Evolutionary conservation across 2,888 invertebrate species (phyloP), one percentile per base, ranked within the genome.

Genomic region (Julus scanicus): DNA sequence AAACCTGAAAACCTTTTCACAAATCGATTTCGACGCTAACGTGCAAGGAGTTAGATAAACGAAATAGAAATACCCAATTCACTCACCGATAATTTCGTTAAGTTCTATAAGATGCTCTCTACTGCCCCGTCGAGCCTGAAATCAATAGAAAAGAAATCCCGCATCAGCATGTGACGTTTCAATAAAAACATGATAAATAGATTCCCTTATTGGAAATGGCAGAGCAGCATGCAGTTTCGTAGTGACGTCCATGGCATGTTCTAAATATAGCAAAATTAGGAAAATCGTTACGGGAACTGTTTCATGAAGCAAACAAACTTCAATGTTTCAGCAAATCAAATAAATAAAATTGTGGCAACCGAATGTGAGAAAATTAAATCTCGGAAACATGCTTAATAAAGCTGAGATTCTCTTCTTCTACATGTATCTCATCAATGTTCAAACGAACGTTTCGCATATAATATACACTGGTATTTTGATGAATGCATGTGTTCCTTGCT

Each of bases 11-110:
- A 63, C 63, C 6, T 17, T 63, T 1, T 1, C 63, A 63, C 17
- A 17, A 63, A 63, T 63, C 63, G n/a, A 63, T 6, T 63, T n/a
- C n/a, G 63, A n/a, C 63, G 17, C 15, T 44, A 84, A 84, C 44
- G 15, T 39, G 44, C 37, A 17, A 29, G 37, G 37, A 84, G 44
- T 40, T 40, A 17, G 84, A 84, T 39, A 44, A 84, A 37, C 39
- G 84, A 84, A 44, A 84, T 40, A 84, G 39, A 84, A 84, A 84
- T 84, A 84, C 37, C 39, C 44, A 84, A 40, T 84, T 84, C 39
- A 37, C 37, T 87, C 57, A 87, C 87, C 87, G 48, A 87, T 57
- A 57, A 63, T 63, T 53, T 87, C 87, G 87, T 49, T 87, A 57
- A 87, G 57, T 57, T 87, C 87, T 49, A 53, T 39, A 37, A 87